These are phyloP conservation scores for Neodiprion pinetum DNA, from an alignment of 1,140 invertebrate genomes.

Conservation along the genomic window DNA sequence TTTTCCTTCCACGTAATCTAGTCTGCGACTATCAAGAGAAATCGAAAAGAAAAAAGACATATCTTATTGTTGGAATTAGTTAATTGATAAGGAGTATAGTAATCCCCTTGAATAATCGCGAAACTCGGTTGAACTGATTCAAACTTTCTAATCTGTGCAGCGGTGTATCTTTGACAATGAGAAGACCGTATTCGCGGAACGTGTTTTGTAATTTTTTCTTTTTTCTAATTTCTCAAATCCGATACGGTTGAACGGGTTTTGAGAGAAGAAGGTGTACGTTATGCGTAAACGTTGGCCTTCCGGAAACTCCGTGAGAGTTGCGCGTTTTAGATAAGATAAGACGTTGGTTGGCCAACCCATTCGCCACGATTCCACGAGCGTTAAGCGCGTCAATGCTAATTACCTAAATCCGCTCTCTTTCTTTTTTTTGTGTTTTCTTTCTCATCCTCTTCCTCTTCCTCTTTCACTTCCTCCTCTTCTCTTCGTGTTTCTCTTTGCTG, in stretches of 20 bases:
- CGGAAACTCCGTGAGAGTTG: neutral
- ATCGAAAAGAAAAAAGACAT: too few relatives aligned
- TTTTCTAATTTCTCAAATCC: too few relatives aligned
- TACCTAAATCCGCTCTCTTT: neutral
- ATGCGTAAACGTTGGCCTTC: neutral
- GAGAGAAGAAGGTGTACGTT: too few relatives aligned
- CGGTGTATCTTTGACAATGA: neutral
- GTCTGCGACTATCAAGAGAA: too few relatives aligned
- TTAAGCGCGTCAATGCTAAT: neutral
- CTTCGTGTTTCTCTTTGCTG: too few relatives aligned
- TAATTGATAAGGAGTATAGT: too few relatives aligned
- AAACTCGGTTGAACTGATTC: neutral
- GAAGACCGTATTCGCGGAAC: neutral
- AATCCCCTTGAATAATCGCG: too few relatives aligned
- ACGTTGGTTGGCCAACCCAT: neutral
- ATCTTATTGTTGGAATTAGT: too few relatives aligned
- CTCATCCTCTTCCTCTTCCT: neutral
- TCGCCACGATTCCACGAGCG: neutral
- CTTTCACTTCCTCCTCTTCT: too few relatives aligned
- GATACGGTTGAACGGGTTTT: too few relatives aligned
- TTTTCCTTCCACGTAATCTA: too few relatives aligned
- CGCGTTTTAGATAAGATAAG: neutral
- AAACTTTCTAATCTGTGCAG: neutral
- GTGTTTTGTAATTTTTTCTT: neutral
- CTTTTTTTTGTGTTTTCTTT: neutral